Evolutionary conservation across 2,113 vertebrate species (phyloP).

Genomic region (Gulo gulo): DNA sequence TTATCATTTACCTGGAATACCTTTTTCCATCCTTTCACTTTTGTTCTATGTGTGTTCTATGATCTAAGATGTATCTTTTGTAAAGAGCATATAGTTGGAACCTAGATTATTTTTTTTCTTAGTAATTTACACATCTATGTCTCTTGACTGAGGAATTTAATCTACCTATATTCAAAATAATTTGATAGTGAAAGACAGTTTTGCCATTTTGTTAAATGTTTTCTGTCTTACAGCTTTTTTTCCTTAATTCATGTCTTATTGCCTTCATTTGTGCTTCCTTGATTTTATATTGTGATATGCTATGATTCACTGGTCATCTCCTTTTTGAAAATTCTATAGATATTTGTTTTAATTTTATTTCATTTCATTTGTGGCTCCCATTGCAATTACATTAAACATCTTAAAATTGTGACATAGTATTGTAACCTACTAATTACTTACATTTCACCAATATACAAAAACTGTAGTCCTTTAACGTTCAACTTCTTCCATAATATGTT

Average conservation of each 20-base stretch:
- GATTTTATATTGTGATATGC: not conserved
- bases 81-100: not conserved
- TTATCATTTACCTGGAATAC: not conserved
- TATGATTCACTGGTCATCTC: not conserved
- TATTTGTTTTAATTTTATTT: not conserved
- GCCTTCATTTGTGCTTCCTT: not conserved
- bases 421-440: not conserved
- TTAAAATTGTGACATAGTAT: not conserved
- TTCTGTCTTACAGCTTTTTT: not conserved
- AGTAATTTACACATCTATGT: not conserved
- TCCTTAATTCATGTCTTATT: not conserved
- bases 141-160: not conserved
- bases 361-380: not conserved
- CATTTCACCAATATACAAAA: not conserved
- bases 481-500: not conserved
- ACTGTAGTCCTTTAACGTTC: not conserved
- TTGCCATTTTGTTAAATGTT: not conserved
- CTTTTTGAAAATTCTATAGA: not conserved
- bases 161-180: not conserved
- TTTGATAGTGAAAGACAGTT: not conserved
- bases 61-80: not conserved
- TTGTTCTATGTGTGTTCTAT: not conserved
- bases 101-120: not conserved
- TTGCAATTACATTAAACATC: not conserved
- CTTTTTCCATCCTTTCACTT: not conserved